A percentile compares a stretch with the other conserved stretches of the same genome.
Conservation (phyloP, 2,888 invertebrate genomes). For the Brenthis ino region DNA sequence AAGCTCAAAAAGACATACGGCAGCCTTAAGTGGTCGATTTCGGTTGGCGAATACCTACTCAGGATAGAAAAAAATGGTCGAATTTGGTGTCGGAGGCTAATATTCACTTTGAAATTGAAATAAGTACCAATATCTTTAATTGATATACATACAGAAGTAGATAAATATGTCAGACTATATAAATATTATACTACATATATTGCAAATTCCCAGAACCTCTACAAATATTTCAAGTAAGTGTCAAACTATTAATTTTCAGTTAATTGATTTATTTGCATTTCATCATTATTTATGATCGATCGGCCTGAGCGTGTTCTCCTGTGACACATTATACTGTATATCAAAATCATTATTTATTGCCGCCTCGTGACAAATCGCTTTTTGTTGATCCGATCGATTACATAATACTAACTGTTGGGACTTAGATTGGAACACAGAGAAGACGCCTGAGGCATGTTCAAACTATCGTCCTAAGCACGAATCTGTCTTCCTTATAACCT, state of each 20-base stretch:
- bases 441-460: background rate
- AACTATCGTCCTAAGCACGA: background rate
- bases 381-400: constrained; percentile 23
- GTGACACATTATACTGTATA: constrained; percentile 43
- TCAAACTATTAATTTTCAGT: constrained; percentile 34
- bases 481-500: constrained; percentile 6
- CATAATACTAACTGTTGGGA: constrained; percentile 7
- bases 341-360: constrained; percentile 45
- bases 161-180: too few species aligned
- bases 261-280: constrained; percentile 43
- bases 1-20: too few species aligned
- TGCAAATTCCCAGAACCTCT: background rate
- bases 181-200: too few species aligned
- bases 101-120: too few species aligned
- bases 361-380: constrained; percentile 40
- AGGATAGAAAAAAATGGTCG: too few species aligned
- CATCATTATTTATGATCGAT: constrained; percentile 45
- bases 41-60: too few species aligned
- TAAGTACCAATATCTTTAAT: too few species aligned
- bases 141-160: too few species aligned
- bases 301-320: constrained; percentile 28
- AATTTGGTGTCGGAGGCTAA: too few species aligned
- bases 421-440: constrained; percentile 5
- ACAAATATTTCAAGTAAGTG: constrained; percentile 3
- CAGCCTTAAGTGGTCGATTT: too few species aligned